Percentiles rank a stretch among this genome's conserved stretches.
Evolutionary conservation across 2,113 vertebrate genomes (phyloP).

Genomic region (Chrysemys picta): DNA sequence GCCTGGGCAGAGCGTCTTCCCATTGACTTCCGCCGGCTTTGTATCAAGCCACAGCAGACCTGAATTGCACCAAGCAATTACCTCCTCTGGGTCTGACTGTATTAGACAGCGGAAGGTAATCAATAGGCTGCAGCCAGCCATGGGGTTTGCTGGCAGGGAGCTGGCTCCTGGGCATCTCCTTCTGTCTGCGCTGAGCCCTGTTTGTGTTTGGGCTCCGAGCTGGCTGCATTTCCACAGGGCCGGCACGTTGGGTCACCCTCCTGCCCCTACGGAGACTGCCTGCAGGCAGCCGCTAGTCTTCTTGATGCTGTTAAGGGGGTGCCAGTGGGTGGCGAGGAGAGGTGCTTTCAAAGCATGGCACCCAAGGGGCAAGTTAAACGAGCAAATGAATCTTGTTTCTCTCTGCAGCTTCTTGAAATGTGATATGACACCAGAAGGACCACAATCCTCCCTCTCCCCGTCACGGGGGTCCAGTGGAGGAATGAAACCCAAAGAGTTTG

Average conservation of each 20-base stretch:
- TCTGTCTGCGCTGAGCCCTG: neutral
- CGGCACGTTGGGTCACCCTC: slow-evolving; percentile 13
- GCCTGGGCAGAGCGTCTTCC: accelerated
- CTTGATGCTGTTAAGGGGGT: neutral
- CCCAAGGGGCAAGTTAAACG: neutral
- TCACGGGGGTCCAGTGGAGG: too few species aligned
- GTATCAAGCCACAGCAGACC: neutral
- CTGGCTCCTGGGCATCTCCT: slow-evolving; percentile 16
- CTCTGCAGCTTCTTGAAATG: neutral
- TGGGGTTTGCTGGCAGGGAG: slow-evolving; percentile 7
- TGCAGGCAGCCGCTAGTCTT: neutral
- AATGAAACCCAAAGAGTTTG: neutral
- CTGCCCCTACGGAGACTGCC: neutral
- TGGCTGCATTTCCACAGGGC: slow-evolving; percentile 33
- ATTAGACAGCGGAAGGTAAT: neutral
- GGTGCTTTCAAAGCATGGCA: neutral
- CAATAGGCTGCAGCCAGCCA: slow-evolving; percentile 16
- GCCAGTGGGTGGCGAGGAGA: neutral
- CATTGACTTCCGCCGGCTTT: neutral
- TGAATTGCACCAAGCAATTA: neutral
- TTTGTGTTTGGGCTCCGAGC: slow-evolving; percentile 8
- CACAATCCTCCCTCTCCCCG: neutral
- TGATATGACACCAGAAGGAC: neutral
- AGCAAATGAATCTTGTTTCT: neutral
- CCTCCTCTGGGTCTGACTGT: too few species aligned